These are phyloP conservation scores for Iselma pallidipennis DNA, from an alignment of 2,888 invertebrate genomes.

Conservation along the genomic window DNA sequence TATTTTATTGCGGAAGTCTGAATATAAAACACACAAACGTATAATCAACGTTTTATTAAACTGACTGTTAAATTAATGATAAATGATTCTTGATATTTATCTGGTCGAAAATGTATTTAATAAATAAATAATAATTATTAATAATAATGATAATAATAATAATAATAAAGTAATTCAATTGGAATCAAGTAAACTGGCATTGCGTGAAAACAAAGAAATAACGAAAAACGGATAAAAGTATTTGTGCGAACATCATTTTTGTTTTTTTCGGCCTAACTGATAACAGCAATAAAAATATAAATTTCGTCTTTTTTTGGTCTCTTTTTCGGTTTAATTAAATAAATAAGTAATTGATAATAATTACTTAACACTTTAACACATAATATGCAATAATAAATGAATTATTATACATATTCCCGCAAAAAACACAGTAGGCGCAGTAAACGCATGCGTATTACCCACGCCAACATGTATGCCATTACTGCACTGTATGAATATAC, in stretches of 20 bases:
- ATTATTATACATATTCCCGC: constrained; percentile 31
- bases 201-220: background rate
- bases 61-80: too few relatives aligned
- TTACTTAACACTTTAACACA: background rate
- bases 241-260: too few relatives aligned
- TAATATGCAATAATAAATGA: background rate
- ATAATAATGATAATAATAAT: too few relatives aligned
- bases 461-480: constrained; percentile 48
- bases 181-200: background rate
- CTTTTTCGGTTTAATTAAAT: background rate
- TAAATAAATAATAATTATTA: too few relatives aligned
- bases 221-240: too few relatives aligned
- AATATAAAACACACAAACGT: too few relatives aligned
- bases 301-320: background rate
- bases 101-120: too few relatives aligned
- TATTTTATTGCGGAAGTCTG: too few relatives aligned
- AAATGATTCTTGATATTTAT: too few relatives aligned
- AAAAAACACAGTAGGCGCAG: constrained; percentile 30
- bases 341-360: background rate
- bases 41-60: too few relatives aligned
- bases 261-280: too few relatives aligned
- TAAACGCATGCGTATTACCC: constrained; percentile 40
- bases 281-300: background rate
- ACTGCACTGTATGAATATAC: constrained; percentile 39
- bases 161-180: too few relatives aligned